Base-by-base conservation (phyloP, 1,140 invertebrate species). In the Drosophila bocqueti region DNA sequence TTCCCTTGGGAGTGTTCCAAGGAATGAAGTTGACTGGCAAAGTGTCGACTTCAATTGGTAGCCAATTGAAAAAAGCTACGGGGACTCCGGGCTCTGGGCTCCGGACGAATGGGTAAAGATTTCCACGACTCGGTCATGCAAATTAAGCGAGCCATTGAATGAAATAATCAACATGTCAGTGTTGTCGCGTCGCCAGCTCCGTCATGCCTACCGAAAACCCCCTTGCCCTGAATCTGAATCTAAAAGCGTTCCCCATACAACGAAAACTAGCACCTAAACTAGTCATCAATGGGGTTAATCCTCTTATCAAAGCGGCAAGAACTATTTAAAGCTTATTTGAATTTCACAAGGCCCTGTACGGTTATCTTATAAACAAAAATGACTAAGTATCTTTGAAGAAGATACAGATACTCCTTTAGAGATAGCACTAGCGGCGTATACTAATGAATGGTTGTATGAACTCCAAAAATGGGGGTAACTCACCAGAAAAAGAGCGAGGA, bases 141-240 rank as follows among this genome's bases (percentile, higher is more conserved):
- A 83, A 83, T 89, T 89, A 62, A 87, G 46, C 66, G 55, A 83
- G 15, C 77, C 77, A 87, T 66, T 87, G 81, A 86, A 83, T 77
- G 34, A 62, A 85, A 75, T 81, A 86, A 85, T 73, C 49, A 81
- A 76, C 52, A 67, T 58, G 45, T 69, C 64, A 47, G 60, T 54
- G 43, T 49, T 75, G 73, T 69, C 73, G 76, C 43, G 54, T 34
- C 26, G 63, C 21, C 21, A 18, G 49, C 29, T 34, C 26, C 42
- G 34, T 24, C 10, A 46, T 29, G 21, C n/a, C 40, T 9, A n/a
- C 29, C 52, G n/a, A 29, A 55, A 31, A 43, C 43, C 46, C 45
- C 38, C 46, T 38, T 52, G 50, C 50, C 50, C 50, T 36, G 31
- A 36, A 21, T 54, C 8, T 24, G 21, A n/a, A 16, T 24, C 15